Evolutionary conservation across 1,140 invertebrate species (phyloP), one percentile per base, ranked within the genome.

Genomic region (Dinoponera quadriceps): DNA sequence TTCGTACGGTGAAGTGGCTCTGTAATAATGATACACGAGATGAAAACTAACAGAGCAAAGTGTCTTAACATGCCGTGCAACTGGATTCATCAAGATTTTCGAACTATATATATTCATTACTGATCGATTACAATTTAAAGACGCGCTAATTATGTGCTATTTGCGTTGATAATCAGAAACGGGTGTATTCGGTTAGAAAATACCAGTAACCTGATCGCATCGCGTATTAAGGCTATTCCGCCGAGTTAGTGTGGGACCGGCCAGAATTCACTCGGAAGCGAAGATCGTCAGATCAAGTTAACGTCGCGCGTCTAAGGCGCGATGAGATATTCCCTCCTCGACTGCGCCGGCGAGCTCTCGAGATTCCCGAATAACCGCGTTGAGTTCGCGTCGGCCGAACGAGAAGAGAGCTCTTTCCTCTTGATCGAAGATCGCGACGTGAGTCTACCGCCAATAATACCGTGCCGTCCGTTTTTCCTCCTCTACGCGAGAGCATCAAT

Each of bases 361-460:
- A 80, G 57, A 69, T 59, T 57, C 25, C 38, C n/a, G 33, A 69
- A 57, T 68, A 69, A 69, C 63, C 49, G 33, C 22, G 65, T 71
- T n/a, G 63, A 78, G 49, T 78, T 69, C 18, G 22, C 63, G 11
- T 22, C 62, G 27, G 20, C 54, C 25, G 51, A 78, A 69, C 33
- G 75, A n/a, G n/a, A 69, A 71, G 63, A 48, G 71, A 71, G 75
- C 65, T 80, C 33, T 57, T 71, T 80, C 65, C 65, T 59, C 33
- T 57, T 80, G 65, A 80, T 80, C 65, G 75, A 80, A 33, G 14
- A 80, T 80, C 22, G 54, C 65, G 65, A 71, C 75, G 75, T 80
- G 75, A 80, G 68, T 71, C 75, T 80, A 71, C 65, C 75, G 38
- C 38, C 65, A 80, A 80, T 80, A 71, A 80, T 71, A 57, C 65